These are phyloP conservation scores for Cephalopholis sonnerati DNA, from an alignment of 2,113 vertebrate genomes.

Conservation along the genomic window DNA sequence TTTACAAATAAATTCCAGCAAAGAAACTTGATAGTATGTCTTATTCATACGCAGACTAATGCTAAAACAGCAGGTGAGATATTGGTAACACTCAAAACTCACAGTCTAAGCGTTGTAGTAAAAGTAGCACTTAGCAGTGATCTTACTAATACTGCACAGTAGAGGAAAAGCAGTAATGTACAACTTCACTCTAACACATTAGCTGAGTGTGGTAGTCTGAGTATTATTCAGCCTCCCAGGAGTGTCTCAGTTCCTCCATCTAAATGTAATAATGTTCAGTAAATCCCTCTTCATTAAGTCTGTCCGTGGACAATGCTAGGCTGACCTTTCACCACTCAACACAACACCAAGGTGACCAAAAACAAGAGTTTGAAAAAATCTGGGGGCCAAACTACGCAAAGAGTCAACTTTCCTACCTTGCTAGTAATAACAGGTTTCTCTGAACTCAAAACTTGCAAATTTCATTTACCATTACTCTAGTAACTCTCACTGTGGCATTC, in stretches of 20 bases:
- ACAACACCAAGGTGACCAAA: neutral
- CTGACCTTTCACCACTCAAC: slow-evolving; percentile 3
- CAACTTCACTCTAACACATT: neutral
- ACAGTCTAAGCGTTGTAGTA: neutral
- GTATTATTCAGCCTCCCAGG: slow-evolving; percentile 14
- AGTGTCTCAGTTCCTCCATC: neutral
- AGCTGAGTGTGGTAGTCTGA: neutral
- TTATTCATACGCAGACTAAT: neutral
- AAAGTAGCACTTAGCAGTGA: neutral
- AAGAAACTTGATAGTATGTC: neutral
- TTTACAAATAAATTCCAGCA: neutral
- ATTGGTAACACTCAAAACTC: neutral
- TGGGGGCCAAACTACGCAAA: neutral
- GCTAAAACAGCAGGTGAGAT: neutral
- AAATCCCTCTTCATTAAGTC: slow-evolving; percentile 63
- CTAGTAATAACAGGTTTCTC: neutral
- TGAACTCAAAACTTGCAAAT: no score
- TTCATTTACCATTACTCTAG: no score
- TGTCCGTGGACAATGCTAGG: slow-evolving; percentile 50
- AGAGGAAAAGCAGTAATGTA: neutral
- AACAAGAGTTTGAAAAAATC: neutral
- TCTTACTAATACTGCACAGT: neutral
- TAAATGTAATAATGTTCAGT: slow-evolving; percentile 56
- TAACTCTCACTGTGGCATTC: neutral
- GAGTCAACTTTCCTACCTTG: neutral